These are phyloP conservation scores for Ennomos quercinarius DNA, from an alignment of 2,888 invertebrate species.

Conservation along the genomic window DNA sequence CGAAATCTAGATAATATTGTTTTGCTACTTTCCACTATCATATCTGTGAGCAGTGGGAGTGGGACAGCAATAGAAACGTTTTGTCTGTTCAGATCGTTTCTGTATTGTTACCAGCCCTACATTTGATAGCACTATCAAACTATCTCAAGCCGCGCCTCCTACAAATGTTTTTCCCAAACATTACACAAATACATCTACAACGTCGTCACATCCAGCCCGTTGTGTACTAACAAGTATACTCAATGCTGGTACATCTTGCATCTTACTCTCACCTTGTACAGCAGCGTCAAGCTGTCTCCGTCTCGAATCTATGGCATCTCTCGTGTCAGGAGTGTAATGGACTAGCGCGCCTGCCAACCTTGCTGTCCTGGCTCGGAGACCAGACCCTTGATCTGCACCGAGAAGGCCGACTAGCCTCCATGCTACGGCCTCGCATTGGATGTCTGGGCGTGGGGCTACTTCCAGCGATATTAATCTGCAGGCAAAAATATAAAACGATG, in stretches of 20 bases:
- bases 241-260: not conserved
- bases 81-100: too few species aligned
- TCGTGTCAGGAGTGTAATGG: conserved; percentile 88
- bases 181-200: too few species aligned
- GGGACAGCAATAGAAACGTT: too few species aligned
- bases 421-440: conserved; percentile 92
- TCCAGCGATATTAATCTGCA: conserved; percentile 73
- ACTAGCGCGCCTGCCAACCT: conserved; percentile 86
- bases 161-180: too few species aligned
- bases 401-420: conserved; percentile 95
- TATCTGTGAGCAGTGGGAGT: too few species aligned
- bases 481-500: conserved; percentile 5
- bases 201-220: too few species aligned
- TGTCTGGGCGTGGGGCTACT: conserved; percentile 86
- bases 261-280: conserved; percentile 87
- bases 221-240: too few species aligned
- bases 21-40: too few species aligned
- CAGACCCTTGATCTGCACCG: conserved; percentile 84
- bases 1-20: too few species aligned
- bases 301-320: conserved; percentile 88
- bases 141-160: too few species aligned
- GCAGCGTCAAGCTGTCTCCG: conserved; percentile 92
- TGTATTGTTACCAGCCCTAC: too few species aligned
- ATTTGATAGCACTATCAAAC: too few species aligned
- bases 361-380: conserved; percentile 86